These are phyloP conservation scores for Drosophila tropicalis DNA, from an alignment of 1,140 invertebrate genomes.

Conservation along the genomic window DNA sequence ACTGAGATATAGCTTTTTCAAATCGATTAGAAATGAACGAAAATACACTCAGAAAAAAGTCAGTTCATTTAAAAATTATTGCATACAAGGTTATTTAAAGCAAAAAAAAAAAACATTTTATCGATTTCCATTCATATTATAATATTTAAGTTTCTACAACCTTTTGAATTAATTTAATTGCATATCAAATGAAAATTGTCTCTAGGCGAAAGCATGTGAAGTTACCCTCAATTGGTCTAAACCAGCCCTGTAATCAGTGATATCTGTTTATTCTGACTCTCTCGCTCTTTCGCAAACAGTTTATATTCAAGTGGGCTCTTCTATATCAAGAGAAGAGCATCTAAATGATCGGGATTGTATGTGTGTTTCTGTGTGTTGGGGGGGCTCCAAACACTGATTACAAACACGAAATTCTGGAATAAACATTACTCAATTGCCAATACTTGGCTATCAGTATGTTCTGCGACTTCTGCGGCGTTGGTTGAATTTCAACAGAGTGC, in stretches of 20 bases:
- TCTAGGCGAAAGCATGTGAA: no score
- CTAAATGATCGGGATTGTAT: background rate
- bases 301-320: background rate
- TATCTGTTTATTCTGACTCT: constrained; percentile 10
- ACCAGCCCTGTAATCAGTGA: constrained; percentile 20
- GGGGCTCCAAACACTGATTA: background rate
- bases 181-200: no score
- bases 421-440: background rate
- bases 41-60: no score
- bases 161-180: no score
- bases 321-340: constrained; percentile 1
- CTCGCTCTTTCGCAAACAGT: constrained; percentile 1
- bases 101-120: no score
- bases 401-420: background rate
- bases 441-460: constrained; percentile 4
- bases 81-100: no score
- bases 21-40: no score
- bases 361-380: background rate
- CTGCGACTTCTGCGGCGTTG: background rate
- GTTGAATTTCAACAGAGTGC: constrained; percentile 29
- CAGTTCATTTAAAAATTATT: no score
- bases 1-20: no score
- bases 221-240: background rate
- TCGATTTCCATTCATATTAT: no score
- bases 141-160: no score